Base-by-base conservation (phyloP, 2,888 invertebrate genomes). In the Harpalus rubripes region DNA sequence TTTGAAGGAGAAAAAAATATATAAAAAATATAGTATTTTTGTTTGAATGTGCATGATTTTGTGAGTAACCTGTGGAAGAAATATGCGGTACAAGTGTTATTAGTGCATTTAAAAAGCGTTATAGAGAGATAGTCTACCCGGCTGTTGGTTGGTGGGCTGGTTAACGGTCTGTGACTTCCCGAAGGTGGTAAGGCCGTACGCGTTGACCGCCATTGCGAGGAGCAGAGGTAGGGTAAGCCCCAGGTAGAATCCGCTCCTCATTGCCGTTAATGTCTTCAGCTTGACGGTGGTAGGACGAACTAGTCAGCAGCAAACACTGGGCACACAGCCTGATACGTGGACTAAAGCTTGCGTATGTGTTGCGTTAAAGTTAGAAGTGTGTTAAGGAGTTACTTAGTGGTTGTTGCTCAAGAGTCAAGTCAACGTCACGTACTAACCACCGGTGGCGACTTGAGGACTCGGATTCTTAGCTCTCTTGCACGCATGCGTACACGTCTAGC, bases 181-280 rank as follows among this genome's bases (percentile, higher is more conserved):
- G 87, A 91, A 91, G 39, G 91, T 91, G 18, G 91, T 91, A 76
- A 91, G 89, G 85, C 91, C 91, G 87, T 91, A 91, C 85, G 91
- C 91, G 87, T 91, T 90, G 86, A 91, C 90, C 83, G 91, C 93
- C 88, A 92, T 90, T 85, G 91, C 91, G 88, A 93, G 91, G 90
- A 91, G 92, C 87, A 93, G 91, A 86, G 91, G 93, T 85, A 93
- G 92, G 72, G 93, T 93, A 88, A 93, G 90, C 87, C 90, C 91
- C 89, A 91, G 90, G 88, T 90, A 90, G 76, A 91, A 88, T 88
- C 89, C 89, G 89, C 91, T 91, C 90, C 91, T 91, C 87, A 88
- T 90, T 79, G 85, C 85, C 56, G 82, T 22, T 74, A 74, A 15
- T 26, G 72, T 59, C 39, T 81, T 81, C 68, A 80, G 65, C 58